Evolutionary conservation across 2,113 vertebrate species (phyloP).

Genomic region (Calypte anna): DNA sequence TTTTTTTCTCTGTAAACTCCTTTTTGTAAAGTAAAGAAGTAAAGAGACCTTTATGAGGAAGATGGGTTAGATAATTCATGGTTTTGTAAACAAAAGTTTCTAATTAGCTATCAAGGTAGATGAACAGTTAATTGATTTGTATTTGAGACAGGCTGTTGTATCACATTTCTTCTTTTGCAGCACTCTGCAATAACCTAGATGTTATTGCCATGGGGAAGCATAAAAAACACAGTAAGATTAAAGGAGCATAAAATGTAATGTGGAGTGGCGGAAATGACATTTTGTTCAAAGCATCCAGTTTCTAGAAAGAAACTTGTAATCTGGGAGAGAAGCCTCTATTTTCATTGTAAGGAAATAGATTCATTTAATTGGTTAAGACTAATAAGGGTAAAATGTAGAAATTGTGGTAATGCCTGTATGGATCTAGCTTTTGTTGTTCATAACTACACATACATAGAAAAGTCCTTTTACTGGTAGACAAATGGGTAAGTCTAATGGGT

Average conservation of each 20-base stretch:
- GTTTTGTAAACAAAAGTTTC: background rate
- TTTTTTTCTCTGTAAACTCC: background rate
- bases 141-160: background rate
- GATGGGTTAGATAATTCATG: background rate
- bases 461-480: background rate
- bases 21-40: background rate
- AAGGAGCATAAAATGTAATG: background rate
- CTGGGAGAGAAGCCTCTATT: background rate
- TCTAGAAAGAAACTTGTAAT: background rate
- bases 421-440: background rate
- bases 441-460: background rate
- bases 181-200: background rate
- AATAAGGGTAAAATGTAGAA: background rate
- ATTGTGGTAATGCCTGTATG: accelerated
- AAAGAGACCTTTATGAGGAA: background rate
- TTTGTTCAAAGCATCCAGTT: background rate
- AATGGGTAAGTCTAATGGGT: background rate
- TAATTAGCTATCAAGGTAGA: background rate
- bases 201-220: background rate
- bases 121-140: background rate
- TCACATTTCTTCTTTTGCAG: background rate
- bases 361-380: background rate
- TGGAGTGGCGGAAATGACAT: background rate
- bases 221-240: background rate
- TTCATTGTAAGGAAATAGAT: background rate